Evolutionary conservation across 2,888 invertebrate species (phyloP).

Genomic region (Ferrisia virgata): DNA sequence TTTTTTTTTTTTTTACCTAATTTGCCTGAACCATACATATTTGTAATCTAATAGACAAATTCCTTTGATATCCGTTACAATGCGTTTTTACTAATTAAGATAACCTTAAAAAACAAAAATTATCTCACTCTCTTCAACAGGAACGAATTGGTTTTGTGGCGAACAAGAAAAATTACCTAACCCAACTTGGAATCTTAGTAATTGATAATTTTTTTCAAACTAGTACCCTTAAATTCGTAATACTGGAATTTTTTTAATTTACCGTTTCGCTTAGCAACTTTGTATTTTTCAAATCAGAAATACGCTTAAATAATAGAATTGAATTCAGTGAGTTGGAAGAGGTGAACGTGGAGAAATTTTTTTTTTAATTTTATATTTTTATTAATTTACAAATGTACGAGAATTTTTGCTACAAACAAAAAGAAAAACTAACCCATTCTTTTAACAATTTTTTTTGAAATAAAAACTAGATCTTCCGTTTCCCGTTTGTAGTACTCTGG

Average conservation of each 20-base stretch:
- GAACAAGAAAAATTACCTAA: not conserved
- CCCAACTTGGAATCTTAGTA: slow-evolving; percentile 14
- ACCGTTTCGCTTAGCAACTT: not conserved
- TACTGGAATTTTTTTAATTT: not conserved
- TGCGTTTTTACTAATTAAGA: not conserved
- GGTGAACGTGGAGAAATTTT: not conserved
- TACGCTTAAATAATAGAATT: not conserved
- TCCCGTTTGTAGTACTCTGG: too few relatives aligned
- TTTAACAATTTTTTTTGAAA: too few relatives aligned
- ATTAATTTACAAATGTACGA: not conserved
- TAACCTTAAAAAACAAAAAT: not conserved
- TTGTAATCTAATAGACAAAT: not conserved
- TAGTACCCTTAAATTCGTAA: not conserved
- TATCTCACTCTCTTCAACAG: slow-evolving; percentile 3
- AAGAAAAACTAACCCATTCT: too few relatives aligned
- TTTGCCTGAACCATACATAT: not conserved
- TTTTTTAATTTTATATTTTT: not conserved
- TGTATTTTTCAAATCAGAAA: not conserved
- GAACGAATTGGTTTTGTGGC: slow-evolving; percentile 1
- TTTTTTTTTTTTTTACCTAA: not conserved
- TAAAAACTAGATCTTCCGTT: too few relatives aligned
- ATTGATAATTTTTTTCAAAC: not conserved
- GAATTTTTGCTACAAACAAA: not conserved
- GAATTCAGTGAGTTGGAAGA: not conserved
- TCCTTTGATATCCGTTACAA: not conserved